Evolutionary conservation across 1,140 invertebrate species (phyloP).

Genomic region (Aphidius gifuensis): DNA sequence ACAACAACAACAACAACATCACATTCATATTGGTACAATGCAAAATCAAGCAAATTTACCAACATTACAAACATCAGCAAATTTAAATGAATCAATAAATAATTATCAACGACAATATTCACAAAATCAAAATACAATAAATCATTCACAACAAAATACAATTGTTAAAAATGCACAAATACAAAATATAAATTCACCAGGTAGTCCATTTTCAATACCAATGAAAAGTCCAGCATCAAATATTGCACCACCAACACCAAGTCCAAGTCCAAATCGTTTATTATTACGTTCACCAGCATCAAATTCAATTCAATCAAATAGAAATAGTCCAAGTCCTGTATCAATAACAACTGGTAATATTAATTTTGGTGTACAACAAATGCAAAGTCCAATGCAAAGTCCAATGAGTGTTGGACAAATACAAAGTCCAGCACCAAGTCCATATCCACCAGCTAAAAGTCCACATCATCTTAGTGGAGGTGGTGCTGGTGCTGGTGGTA

Average conservation of each 20-base stretch:
- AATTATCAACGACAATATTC: not conserved
- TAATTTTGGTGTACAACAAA: slow-evolving; percentile 50
- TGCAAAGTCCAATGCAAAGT: slow-evolving; percentile 54
- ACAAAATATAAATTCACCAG: slow-evolving; percentile 48
- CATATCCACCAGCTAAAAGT: slow-evolving; percentile 53
- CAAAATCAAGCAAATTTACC: slow-evolving; percentile 35
- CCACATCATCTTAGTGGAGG: slow-evolving; percentile 44
- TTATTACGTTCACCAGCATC: slow-evolving; percentile 50
- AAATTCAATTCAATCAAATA: slow-evolving; percentile 51
- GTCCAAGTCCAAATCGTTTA: slow-evolving; percentile 51
- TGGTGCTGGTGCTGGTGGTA: slow-evolving; percentile 7
- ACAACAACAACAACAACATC: slow-evolving; percentile 44
- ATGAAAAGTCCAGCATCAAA: slow-evolving; percentile 53
- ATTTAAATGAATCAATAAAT: slow-evolving; percentile 4
- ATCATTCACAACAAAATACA: slow-evolving; percentile 12
- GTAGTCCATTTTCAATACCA: slow-evolving; percentile 53
- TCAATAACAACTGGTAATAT: slow-evolving; percentile 35
- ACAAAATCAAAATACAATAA: slow-evolving; percentile 25
- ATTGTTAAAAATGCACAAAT: slow-evolving; percentile 48
- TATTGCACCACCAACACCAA: slow-evolving; percentile 52
- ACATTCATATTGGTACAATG: slow-evolving; percentile 36
- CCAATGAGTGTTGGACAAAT: slow-evolving; percentile 52
- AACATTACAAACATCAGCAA: slow-evolving; percentile 25
- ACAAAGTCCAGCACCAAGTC: slow-evolving; percentile 52
- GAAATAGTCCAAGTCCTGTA: slow-evolving; percentile 53